Percentiles rank a stretch among this genome's conserved stretches.
These are phyloP conservation scores for Arctia plantaginis DNA, from an alignment of 2,888 invertebrate genomes.

Conservation along the genomic window DNA sequence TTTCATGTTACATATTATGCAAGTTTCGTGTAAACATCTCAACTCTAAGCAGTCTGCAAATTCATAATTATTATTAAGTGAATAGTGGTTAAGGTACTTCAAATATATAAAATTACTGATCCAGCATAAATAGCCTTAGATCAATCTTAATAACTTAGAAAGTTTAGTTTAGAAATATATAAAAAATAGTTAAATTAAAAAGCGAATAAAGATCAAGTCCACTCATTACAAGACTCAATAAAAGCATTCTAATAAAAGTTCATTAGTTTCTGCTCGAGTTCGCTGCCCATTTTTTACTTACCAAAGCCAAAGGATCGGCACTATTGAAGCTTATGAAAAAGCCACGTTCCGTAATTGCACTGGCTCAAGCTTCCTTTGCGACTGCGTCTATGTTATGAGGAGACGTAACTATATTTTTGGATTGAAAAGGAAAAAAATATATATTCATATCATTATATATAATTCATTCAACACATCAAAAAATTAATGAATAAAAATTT, in stretches of 20 bases:
- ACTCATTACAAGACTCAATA: not conserved
- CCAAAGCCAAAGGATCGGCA: conserved; percentile 38
- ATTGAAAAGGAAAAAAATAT: not conserved
- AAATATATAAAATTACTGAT: not conserved
- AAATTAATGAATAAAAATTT: too few relatives aligned
- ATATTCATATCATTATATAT: not conserved
- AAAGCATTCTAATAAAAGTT: conserved; percentile 27
- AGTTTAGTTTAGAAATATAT: not conserved
- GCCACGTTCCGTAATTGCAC: conserved; percentile 60
- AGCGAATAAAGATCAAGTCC: not conserved
- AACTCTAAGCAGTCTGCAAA: too few relatives aligned
- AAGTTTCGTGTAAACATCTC: too few relatives aligned
- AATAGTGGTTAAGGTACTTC: not conserved
- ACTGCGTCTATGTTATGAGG: not conserved
- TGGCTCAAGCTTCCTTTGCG: conserved; percentile 38
- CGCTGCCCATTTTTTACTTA: conserved; percentile 41
- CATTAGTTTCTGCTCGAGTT: conserved; percentile 41
- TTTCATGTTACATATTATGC: too few relatives aligned
- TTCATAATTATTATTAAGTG: not conserved
- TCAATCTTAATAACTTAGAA: not conserved
- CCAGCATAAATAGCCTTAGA: not conserved
- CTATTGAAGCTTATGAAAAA: conserved; percentile 56
- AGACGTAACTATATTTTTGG: not conserved
- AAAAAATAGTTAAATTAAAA: not conserved
- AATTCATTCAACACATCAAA: not conserved